Conservation (phyloP, 2,113 vertebrate genomes). For the Anoura caudifer region DNA sequence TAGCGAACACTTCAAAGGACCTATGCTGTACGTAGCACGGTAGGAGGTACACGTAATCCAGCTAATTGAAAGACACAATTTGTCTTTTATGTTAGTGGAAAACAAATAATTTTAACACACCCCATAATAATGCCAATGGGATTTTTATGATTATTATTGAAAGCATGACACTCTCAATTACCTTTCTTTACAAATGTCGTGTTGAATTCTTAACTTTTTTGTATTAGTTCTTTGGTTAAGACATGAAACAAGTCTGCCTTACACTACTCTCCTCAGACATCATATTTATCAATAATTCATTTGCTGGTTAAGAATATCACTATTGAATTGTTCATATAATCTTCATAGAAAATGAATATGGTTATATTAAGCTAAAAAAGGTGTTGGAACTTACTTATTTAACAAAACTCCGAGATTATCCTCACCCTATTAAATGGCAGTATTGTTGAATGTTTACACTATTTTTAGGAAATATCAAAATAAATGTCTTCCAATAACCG, state of each 20-base stretch:
- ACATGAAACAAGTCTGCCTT: background rate
- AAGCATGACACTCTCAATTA: background rate
- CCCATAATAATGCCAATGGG: background rate
- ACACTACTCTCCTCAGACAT: background rate
- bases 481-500: background rate
- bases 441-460: background rate
- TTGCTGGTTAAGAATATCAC: background rate
- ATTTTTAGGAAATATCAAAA: background rate
- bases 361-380: background rate
- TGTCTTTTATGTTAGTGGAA: constrained; percentile 38
- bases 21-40: background rate
- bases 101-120: background rate
- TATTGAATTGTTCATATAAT: background rate
- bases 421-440: background rate
- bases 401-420: background rate
- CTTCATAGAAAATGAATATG: background rate
- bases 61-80: background rate
- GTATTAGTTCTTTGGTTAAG: background rate
- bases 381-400: background rate
- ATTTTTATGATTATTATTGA: constrained; percentile 34
- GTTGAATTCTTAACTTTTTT: background rate
- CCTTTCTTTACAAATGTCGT: background rate
- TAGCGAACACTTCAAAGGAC: constrained; percentile 12
- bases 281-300: background rate
- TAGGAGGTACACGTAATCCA: background rate